Conservation (phyloP, 2,797 vertebrate species). For the Sphaeramia orbicularis region DNA sequence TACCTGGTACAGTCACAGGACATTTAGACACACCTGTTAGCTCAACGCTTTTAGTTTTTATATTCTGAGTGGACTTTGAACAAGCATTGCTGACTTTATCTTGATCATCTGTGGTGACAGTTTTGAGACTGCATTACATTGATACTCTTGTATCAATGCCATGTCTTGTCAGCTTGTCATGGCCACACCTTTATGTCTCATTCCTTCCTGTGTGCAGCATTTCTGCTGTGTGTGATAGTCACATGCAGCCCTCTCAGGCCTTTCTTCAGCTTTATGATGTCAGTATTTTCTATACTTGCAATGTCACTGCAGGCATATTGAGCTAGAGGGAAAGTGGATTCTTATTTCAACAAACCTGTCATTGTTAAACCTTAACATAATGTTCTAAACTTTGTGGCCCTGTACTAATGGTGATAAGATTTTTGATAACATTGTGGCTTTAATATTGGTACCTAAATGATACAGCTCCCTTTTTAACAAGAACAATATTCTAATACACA, state of each 20-base stretch:
- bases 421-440: too few species aligned
- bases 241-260: slow-evolving; percentile 37
- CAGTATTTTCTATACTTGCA: slow-evolving; percentile 20
- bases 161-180: slow-evolving; percentile 2
- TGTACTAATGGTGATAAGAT: too few species aligned
- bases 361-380: too few species aligned
- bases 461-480: too few species aligned
- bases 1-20: slow-evolving; percentile 6
- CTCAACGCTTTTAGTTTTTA: slow-evolving; percentile 14
- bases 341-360: not conserved
- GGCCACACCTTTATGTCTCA: slow-evolving; percentile 45
- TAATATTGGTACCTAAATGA: too few species aligned
- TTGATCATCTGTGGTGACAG: not conserved
- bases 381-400: too few species aligned
- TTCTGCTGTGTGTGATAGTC: slow-evolving; percentile 49
- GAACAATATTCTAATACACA: too few species aligned
- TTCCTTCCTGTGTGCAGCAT: slow-evolving; percentile 13
- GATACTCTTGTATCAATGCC: not conserved
- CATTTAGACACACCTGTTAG: slow-evolving; percentile 37
- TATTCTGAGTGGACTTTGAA: slow-evolving; percentile 41
- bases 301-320: slow-evolving; percentile 1
- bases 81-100: slow-evolving; percentile 7
- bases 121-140: slow-evolving; percentile 3
- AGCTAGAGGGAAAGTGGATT: not conserved
- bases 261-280: slow-evolving; percentile 32